Evolutionary conservation across 92 coral and sea anemone genomes (phyloP).

Genomic region (Parazoanthus swiftii): DNA sequence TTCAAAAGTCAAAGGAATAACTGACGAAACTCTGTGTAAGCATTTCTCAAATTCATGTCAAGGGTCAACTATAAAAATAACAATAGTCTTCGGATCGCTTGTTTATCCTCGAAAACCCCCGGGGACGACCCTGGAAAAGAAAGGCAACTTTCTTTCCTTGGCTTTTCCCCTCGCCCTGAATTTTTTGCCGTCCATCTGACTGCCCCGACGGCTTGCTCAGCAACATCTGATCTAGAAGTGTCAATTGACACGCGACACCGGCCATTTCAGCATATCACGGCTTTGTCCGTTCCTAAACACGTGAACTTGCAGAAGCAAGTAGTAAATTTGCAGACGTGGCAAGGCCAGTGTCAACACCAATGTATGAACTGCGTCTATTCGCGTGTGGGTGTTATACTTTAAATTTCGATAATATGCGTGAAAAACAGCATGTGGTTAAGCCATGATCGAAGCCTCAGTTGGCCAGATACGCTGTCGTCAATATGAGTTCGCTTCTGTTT

Average conservation of each 20-base stretch:
- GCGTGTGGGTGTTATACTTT: neutral
- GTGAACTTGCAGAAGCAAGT: neutral
- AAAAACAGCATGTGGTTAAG: neutral
- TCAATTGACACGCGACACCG: neutral
- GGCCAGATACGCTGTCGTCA: neutral
- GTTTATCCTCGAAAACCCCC: neutral
- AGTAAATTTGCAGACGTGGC: neutral
- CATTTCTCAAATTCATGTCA: neutral
- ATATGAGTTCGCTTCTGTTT: no score
- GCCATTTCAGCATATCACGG: neutral
- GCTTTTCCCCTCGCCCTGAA: no score
- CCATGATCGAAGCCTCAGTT: neutral
- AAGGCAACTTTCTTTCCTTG: no score
- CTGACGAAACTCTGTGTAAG: neutral
- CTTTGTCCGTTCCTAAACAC: neutral
- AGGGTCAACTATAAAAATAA: neutral
- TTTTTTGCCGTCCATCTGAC: no score
- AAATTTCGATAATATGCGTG: neutral
- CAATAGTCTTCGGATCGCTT: neutral
- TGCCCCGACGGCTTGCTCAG: no score
- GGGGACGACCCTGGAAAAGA: no score
- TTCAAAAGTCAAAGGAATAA: no score
- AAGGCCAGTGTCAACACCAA: neutral
- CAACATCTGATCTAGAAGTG: no score
- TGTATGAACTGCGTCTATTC: no score